Conservation (phyloP, 37 sponge, comb jelly and placozoan species). For the Crambe crambe region DNA sequence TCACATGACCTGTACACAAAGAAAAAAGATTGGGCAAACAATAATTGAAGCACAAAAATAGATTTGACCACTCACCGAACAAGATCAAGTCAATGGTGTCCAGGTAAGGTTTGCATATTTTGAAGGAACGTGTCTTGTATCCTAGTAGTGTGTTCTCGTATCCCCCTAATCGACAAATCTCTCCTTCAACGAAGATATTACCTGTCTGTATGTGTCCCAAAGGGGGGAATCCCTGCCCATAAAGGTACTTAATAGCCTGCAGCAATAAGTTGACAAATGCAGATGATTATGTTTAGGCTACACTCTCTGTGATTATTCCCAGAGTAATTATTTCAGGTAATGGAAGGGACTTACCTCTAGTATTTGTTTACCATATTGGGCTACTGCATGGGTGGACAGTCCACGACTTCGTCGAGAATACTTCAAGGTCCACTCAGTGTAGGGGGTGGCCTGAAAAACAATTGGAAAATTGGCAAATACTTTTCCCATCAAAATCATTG, state of each 20-base stretch:
- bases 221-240: slow-evolving; percentile 50
- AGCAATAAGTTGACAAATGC: background rate
- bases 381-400: slow-evolving; percentile 8
- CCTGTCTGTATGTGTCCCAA: slow-evolving; percentile 64
- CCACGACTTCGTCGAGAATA: slow-evolving; percentile 45
- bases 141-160: slow-evolving; percentile 64
- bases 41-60: background rate
- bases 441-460: slow-evolving; percentile 14
- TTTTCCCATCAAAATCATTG: too few relatives aligned
- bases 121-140: slow-evolving; percentile 43
- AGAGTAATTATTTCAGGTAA: background rate
- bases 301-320: background rate
- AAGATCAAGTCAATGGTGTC: slow-evolving; percentile 33
- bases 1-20: slow-evolving; percentile 56
- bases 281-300: background rate
- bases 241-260: slow-evolving; percentile 44
- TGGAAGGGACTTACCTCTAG: slow-evolving; percentile 40
- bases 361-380: slow-evolving; percentile 63
- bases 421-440: slow-evolving; percentile 49
- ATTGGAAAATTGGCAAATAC: too few relatives aligned
- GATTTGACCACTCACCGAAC: slow-evolving; percentile 41
- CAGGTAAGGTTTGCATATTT: slow-evolving; percentile 2
- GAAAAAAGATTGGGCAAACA: too few relatives aligned
- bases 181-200: slow-evolving; percentile 55
- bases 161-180: slow-evolving; percentile 41